Conservation (phyloP, 2,888 invertebrate species). For the Chrysolina haemoptera region DNA sequence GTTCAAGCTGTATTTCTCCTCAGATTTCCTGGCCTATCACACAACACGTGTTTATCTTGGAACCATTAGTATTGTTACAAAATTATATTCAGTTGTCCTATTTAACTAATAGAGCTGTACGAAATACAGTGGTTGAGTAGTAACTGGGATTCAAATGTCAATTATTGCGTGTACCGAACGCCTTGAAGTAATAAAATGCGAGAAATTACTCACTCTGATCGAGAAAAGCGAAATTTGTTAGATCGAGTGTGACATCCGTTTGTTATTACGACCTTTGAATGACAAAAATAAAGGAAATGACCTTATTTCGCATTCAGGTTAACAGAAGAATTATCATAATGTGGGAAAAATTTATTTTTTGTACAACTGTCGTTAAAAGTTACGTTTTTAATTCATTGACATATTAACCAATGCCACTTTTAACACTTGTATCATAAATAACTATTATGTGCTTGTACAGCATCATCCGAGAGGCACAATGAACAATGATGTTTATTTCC, state of each 20-base stretch:
- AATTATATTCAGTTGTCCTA: slow-evolving; percentile 21
- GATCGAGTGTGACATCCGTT: slow-evolving; percentile 7
- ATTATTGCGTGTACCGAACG: slow-evolving; percentile 4
- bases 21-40: slow-evolving; percentile 1
- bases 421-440: too few species aligned
- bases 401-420: too few species aligned
- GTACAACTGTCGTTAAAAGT: too few species aligned
- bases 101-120: slow-evolving; percentile 21
- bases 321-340: too few species aligned
- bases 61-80: slow-evolving; percentile 14
- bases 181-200: slow-evolving; percentile 10
- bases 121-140: background rate
- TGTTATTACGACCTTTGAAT: slow-evolving; percentile 6
- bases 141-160: slow-evolving; percentile 18
- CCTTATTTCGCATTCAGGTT: background rate
- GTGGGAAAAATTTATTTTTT: background rate
- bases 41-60: slow-evolving; percentile 8
- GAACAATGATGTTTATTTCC: too few species aligned
- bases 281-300: background rate
- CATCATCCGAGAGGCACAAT: too few species aligned
- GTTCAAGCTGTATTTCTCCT: background rate
- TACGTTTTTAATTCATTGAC: too few species aligned
- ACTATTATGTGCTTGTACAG: too few species aligned
- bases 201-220: background rate
- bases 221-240: slow-evolving; percentile 11